Evolutionary conservation across 2,888 invertebrate genomes (phyloP).

Genomic region (Lycophotia porphyrea): DNA sequence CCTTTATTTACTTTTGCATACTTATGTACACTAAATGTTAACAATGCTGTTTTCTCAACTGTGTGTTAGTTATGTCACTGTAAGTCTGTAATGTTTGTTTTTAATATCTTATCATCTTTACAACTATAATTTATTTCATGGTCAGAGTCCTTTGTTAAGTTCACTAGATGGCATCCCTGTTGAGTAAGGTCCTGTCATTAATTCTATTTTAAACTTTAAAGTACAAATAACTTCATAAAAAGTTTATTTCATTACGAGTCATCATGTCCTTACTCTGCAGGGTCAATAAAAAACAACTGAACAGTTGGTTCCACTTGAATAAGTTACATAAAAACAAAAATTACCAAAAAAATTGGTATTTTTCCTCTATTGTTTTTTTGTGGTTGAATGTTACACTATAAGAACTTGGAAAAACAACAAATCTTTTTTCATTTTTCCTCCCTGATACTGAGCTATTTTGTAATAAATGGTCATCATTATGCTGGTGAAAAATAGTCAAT

Average conservation of each 20-base stretch:
- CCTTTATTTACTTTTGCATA: not conserved
- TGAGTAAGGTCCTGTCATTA: no score
- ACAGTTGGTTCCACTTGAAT: slow-evolving; percentile 44
- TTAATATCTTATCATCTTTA: slow-evolving; percentile 25
- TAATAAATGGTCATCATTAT: not conserved
- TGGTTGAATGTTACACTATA: no score
- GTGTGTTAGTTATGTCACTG: slow-evolving; percentile 7
- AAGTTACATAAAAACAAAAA: slow-evolving; percentile 13
- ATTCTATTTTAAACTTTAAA: no score
- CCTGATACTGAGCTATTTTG: slow-evolving; percentile 1
- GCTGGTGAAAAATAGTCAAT: no score
- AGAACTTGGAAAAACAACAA: no score
- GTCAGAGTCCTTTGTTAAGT: slow-evolving; percentile 34
- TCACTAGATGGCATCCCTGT: no score
- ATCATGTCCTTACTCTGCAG: slow-evolving; percentile 40
- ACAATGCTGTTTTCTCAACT: not conserved
- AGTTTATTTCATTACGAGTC: slow-evolving; percentile 39
- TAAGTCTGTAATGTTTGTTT: slow-evolving; percentile 27
- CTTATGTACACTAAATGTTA: slow-evolving; percentile 1
- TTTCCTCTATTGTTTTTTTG: slow-evolving; percentile 19
- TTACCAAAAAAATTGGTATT: not conserved
- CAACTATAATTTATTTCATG: slow-evolving; percentile 26
- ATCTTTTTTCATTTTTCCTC: no score
- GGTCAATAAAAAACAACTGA: slow-evolving; percentile 40
- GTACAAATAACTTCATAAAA: no score